These are phyloP conservation scores for Leptarthrus brevirostris DNA, from an alignment of 2,888 invertebrate genomes.

Conservation along the genomic window DNA sequence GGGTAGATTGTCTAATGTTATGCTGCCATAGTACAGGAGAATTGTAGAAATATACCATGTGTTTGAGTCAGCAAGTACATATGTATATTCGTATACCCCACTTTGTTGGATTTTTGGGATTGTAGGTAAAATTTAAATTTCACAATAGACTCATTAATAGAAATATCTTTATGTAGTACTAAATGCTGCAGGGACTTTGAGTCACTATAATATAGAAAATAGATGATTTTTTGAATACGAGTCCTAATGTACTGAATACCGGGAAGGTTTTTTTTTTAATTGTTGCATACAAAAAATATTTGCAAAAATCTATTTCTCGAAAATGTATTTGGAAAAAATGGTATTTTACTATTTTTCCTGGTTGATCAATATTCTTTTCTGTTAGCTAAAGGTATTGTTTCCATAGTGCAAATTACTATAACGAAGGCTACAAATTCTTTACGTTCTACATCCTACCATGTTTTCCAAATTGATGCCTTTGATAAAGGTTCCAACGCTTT, in stretches of 20 bases:
- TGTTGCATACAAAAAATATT: constrained; percentile 28
- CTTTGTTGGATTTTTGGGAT: too few relatives aligned
- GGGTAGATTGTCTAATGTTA: too few relatives aligned
- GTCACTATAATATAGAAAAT: constrained; percentile 36
- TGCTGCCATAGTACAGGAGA: too few relatives aligned
- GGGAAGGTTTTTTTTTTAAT: background rate
- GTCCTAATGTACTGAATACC: constrained; percentile 7
- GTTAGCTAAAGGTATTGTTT: constrained; percentile 17
- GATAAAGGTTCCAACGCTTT: too few relatives aligned
- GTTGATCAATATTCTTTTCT: constrained; percentile 23
- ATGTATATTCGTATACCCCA: too few relatives aligned
- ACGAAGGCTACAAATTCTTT: constrained; percentile 2
- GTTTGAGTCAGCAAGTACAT: too few relatives aligned
- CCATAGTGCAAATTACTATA: background rate
- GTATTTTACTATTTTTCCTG: constrained; percentile 18
- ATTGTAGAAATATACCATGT: too few relatives aligned
- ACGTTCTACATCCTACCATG: constrained; percentile 10
- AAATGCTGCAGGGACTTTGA: too few relatives aligned
- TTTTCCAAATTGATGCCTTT: constrained; percentile 3
- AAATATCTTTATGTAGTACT: too few relatives aligned
- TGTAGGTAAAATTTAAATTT: constrained; percentile 23
- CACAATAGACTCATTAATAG: constrained; percentile 41
- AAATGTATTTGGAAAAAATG: constrained; percentile 12
- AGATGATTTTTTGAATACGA: constrained; percentile 42
- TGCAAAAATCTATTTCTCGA: constrained; percentile 11